Conservation (phyloP, 2,888 invertebrate genomes). For the Aphidius colemani region DNA sequence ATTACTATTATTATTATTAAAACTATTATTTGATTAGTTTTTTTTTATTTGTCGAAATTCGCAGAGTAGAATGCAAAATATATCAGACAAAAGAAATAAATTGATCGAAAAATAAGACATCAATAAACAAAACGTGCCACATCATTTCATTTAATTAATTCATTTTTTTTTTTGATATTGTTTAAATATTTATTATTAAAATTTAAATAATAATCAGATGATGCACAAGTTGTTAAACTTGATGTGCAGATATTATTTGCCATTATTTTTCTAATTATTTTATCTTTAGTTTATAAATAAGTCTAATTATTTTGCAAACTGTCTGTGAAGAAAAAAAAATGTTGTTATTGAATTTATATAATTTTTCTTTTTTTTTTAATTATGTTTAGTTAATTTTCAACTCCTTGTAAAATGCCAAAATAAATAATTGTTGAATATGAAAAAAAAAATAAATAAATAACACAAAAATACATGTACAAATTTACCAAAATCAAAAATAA, state of each 20-base stretch:
- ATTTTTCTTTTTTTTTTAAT: conserved; percentile 9
- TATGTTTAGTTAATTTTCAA: conserved; percentile 32
- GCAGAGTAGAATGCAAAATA: neutral
- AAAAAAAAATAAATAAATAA: conserved; percentile 17
- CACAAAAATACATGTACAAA: conserved; percentile 42
- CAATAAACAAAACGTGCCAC: too few species aligned
- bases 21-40: conserved; percentile 20
- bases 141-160: too few species aligned
- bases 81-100: too few species aligned
- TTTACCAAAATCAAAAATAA: conserved; percentile 26
- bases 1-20: conserved; percentile 17
- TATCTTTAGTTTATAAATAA: too few species aligned
- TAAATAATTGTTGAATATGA: too few species aligned
- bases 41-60: conserved; percentile 22
- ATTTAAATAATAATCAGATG: too few species aligned
- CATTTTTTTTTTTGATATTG: too few species aligned
- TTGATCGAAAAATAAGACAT: too few species aligned
- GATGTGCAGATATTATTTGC: too few species aligned
- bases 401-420: conserved; percentile 34
- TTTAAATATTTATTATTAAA: too few species aligned
- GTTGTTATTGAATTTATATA: conserved; percentile 19
- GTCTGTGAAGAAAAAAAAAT: conserved; percentile 22
- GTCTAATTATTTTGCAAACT: conserved; percentile 24
- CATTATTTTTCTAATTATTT: too few species aligned
- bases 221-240: too few species aligned